Base-by-base conservation (phyloP, 1,140 invertebrate species). In the Cyphomyrmex costatus region DNA sequence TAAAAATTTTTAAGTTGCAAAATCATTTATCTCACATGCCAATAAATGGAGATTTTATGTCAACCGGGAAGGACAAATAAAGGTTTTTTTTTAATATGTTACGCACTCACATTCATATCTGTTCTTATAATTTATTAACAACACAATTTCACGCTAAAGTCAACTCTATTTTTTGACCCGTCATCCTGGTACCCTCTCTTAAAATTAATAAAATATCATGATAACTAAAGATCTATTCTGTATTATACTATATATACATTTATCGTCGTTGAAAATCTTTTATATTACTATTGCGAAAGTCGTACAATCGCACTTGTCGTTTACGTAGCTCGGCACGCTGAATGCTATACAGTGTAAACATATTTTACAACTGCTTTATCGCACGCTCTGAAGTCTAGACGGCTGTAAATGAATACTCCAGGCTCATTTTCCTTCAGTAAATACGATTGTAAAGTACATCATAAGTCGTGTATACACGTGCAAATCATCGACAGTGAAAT, bases 291-390 rank as follows among this genome's bases (percentile, higher is more conserved):
- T 68, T 53, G 77, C 65, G 36, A 74, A 60, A 83, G 53, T n/a
- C 27, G 3, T 16, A 42, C 24, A 16, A 42, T 56, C 36, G 8
- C 7, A 5, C 8, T 3, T 71, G 7, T 46, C 53, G 7, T 80
- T 51, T 71, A 33, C 27, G 14, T 36, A 42, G 24, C 46, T 56
- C 5, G 21, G 21, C 33, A 70, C 46, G 33, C 16, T 16, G 27
- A 49, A 60, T 60, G 46, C 53, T 61, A 19, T 12, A 12, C 27
- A 74, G 1, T 46, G 58, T 24, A 83, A 73, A 83, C 68, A 86
- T 71, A 71, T 78, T 53, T 78, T 71, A 78, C 70, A 65, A 63
- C 53, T 66, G 82, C 51, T 74, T 78, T 49, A 61, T 80, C 68
- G 42, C 42, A 16, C 27, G 46, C n/a, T 66, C 33, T 42, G 2